Percentiles rank a stretch among this genome's conserved stretches.
These are phyloP conservation scores for Crotalus viridis DNA, from an alignment of 2,113 vertebrate species.

Conservation along the genomic window DNA sequence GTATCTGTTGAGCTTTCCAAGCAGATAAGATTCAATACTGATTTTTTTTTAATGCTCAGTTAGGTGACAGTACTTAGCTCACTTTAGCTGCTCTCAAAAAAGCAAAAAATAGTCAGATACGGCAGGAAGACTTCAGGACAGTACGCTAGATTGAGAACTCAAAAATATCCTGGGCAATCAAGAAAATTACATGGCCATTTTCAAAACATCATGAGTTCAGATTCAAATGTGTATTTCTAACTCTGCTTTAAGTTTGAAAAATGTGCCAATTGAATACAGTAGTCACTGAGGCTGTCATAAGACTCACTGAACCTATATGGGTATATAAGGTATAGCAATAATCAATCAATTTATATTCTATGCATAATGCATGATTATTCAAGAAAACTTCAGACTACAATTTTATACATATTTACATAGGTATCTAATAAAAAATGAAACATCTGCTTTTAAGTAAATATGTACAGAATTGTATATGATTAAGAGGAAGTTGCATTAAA, in stretches of 20 bases:
- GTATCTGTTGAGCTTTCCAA: background rate
- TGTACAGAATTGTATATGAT: background rate
- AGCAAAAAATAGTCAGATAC: background rate
- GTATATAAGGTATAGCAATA: background rate
- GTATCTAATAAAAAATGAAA: background rate
- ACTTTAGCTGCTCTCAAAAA: background rate
- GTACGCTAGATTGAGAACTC: background rate
- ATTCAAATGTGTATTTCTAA: background rate
- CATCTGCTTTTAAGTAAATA: background rate
- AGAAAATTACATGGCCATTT: background rate
- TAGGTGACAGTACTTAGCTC: background rate
- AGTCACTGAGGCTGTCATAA: background rate
- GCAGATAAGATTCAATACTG: background rate
- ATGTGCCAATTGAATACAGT: background rate
- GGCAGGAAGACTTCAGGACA: background rate
- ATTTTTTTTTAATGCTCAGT: background rate
- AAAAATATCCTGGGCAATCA: background rate
- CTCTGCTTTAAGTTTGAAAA: background rate
- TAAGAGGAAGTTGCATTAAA: background rate
- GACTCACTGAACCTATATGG: background rate
- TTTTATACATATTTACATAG: background rate
- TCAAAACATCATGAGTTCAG: background rate
- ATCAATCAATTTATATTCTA: background rate
- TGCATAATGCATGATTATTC: too few species aligned
- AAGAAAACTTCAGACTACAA: background rate